These are phyloP conservation scores for Corythornis vintsioides DNA, from an alignment of 2,113 vertebrate species.

Conservation along the genomic window DNA sequence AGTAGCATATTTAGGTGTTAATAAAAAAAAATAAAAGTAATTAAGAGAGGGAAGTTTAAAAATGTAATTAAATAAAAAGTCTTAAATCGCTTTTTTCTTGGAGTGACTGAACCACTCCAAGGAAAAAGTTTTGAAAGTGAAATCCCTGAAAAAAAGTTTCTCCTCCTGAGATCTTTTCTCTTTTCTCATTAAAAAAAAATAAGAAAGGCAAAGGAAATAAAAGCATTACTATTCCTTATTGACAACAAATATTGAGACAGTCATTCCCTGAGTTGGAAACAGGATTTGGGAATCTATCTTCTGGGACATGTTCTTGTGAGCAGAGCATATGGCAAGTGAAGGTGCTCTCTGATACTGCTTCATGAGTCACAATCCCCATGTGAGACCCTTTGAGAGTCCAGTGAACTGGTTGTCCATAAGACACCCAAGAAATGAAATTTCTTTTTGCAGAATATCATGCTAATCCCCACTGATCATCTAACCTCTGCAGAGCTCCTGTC, in stretches of 20 bases:
- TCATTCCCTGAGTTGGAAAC: not conserved
- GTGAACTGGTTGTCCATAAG: not conserved
- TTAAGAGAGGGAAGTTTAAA: slow-evolving; percentile 77
- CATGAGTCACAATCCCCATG: rapidly evolving
- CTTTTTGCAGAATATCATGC: not conserved
- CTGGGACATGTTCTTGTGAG: not conserved
- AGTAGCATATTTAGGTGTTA: slow-evolving; percentile 81
- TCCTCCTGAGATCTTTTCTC: not conserved
- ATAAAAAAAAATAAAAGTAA: slow-evolving; percentile 58
- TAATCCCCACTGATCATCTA: not conserved
- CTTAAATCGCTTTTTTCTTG: not conserved
- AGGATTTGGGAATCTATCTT: not conserved
- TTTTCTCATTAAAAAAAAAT: not conserved
- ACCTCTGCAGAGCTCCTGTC: not conserved
- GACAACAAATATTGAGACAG: not conserved
- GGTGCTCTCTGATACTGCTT: not conserved
- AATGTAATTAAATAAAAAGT: slow-evolving; percentile 75
- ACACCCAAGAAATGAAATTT: not conserved
- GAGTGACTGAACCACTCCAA: slow-evolving; percentile 3
- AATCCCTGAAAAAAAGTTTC: slow-evolving; percentile 38
- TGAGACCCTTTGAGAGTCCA: not conserved
- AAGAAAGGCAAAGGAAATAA: not conserved
- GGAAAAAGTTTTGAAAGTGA: slow-evolving; percentile 53
- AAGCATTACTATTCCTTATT: not conserved
- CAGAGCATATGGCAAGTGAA: not conserved